phyloP scores from a whole-genome alignment of 1,140 invertebrate species.

The Saccostrea glomerata region DNA sequence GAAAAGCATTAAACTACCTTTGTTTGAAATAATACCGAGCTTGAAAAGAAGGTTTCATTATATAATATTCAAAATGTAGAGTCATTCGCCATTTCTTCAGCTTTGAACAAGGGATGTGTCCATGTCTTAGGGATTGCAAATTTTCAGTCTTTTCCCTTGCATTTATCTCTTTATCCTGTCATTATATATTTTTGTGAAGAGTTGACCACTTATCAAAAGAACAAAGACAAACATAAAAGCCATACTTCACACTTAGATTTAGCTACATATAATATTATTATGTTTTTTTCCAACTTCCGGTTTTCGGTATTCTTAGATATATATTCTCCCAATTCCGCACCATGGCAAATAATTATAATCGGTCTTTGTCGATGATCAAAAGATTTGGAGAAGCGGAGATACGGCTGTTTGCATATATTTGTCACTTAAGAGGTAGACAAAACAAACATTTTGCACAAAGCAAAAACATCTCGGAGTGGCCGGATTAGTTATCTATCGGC shows the following conservation, averaged over 20 bases:
- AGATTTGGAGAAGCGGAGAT: neutral
- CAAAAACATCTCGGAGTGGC: constrained; percentile 24
- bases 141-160: neutral
- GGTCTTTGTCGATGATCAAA: constrained; percentile 27
- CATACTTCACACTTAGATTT: constrained; percentile 16
- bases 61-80: neutral
- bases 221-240: neutral
- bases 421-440: constrained; percentile 33
- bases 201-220: neutral
- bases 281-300: constrained; percentile 9
- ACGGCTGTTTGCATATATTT: constrained; percentile 34
- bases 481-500: constrained; percentile 2
- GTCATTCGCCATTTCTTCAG: no score
- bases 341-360: constrained; percentile 33
- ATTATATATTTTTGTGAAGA: constrained; percentile 13
- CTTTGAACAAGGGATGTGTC: neutral
- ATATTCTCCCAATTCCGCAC: neutral
- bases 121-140: neutral
- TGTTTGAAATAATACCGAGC: neutral
- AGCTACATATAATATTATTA: neutral
- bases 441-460: constrained; percentile 27
- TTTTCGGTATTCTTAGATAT: neutral
- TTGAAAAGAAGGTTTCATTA: neutral
- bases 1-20: neutral
- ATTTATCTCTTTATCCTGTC: neutral